A percentile compares a stretch with the other conserved stretches of the same genome.
Conservation (phyloP, 2,888 invertebrate genomes). For the Diachrysia chrysitis region DNA sequence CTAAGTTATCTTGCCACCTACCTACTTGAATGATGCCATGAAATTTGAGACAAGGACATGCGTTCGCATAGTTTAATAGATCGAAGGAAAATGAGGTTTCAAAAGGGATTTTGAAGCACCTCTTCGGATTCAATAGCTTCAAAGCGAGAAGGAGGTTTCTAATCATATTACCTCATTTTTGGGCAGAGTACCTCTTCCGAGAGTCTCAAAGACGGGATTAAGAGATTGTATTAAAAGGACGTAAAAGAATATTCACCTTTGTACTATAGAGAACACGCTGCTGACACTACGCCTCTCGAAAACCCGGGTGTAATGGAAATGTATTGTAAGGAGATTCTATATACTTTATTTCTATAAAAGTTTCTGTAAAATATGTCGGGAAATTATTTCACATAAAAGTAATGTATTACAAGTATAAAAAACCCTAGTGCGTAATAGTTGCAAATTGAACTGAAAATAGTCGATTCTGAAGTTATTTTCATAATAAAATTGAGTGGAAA, state of each 20-base stretch:
- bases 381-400: not conserved
- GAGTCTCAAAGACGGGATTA: slow-evolving; percentile 5
- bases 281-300: not conserved
- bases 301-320: not conserved
- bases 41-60: slow-evolving; percentile 23
- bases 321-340: not conserved
- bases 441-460: not conserved
- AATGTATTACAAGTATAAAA: not conserved
- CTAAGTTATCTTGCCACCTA: slow-evolving; percentile 46
- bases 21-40: slow-evolving; percentile 20
- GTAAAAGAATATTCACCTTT: slow-evolving; percentile 7
- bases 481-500: not conserved
- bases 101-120: not conserved
- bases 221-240: slow-evolving; percentile 3
- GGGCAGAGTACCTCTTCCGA: not conserved
- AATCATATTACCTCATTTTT: slow-evolving; percentile 7
- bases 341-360: not conserved
- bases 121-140: slow-evolving; percentile 4
- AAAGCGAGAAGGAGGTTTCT: slow-evolving; percentile 2
- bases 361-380: not conserved
- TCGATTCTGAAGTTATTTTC: not conserved
- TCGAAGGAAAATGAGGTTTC: slow-evolving; percentile 3
- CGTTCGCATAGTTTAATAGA: slow-evolving; percentile 14
- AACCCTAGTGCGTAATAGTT: not conserved
- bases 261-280: not conserved